These are phyloP conservation scores for Gobius niger DNA, from an alignment of 2,113 vertebrate species.

Conservation along the genomic window DNA sequence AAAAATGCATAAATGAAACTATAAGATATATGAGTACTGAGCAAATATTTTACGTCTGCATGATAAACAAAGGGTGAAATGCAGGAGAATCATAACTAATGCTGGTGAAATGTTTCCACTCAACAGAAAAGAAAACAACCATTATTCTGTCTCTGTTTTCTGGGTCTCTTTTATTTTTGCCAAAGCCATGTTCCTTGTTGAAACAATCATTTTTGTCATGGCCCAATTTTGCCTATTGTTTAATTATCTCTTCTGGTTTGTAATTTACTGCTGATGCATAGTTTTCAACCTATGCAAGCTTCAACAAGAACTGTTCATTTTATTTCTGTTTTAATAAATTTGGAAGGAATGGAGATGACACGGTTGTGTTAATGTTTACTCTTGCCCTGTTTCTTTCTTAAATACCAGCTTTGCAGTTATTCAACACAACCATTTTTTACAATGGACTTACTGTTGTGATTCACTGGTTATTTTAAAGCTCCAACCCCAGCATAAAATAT, in stretches of 20 bases:
- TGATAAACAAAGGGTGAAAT: constrained; percentile 36
- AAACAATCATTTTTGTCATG: constrained; percentile 23
- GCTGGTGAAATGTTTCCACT: constrained; percentile 31
- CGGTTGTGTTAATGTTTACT: neutral
- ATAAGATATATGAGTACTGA: neutral
- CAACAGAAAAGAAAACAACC: constrained; percentile 6
- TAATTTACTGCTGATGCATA: constrained; percentile 83
- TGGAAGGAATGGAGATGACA: constrained; percentile 74
- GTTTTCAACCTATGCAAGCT: constrained; percentile 88
- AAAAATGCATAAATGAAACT: neutral
- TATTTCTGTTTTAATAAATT: constrained; percentile 89
- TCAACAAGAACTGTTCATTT: constrained; percentile 76
- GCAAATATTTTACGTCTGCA: constrained; percentile 17
- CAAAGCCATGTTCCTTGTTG: constrained; percentile 27
- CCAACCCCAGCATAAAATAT: no score
- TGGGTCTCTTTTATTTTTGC: constrained; percentile 10
- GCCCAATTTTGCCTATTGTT: constrained; percentile 48
- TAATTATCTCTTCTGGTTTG: constrained; percentile 52
- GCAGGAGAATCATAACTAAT: constrained; percentile 44
- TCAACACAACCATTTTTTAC: neutral
- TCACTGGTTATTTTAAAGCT: neutral
- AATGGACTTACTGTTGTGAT: neutral
- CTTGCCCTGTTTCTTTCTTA: neutral
- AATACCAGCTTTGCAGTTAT: neutral
- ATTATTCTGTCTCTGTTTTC: neutral